Evolutionary conservation across 2,797 vertebrate genomes (phyloP).

Genomic region (Oryzias dopingdopingensis): DNA sequence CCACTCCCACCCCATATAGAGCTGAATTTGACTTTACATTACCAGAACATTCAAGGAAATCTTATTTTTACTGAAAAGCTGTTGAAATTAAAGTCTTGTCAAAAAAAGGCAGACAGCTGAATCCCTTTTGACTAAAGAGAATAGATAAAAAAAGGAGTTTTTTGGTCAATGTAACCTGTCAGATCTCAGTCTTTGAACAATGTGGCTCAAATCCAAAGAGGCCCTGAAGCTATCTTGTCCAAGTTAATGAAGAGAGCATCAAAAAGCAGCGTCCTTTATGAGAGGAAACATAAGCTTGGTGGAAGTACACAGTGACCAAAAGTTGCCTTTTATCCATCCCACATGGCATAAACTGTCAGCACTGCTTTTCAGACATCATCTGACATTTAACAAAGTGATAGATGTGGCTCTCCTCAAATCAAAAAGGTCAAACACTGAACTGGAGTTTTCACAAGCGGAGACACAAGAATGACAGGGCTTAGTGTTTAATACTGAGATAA

Average conservation of each 20-base stretch:
- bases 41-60: constrained; percentile 15
- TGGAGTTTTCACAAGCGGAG: constrained; percentile 16
- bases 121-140: constrained; percentile 16
- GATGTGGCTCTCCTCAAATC: constrained; percentile 34
- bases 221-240: constrained; percentile 48
- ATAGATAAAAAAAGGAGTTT: constrained; percentile 11
- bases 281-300: constrained; percentile 46
- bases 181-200: constrained; percentile 57
- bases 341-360: constrained; percentile 35
- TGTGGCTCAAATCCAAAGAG: constrained; percentile 54
- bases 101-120: constrained; percentile 46
- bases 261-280: constrained; percentile 27
- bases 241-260: constrained; percentile 56
- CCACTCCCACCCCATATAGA: too few species aligned
- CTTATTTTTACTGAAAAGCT: constrained; percentile 42
- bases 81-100: constrained; percentile 52
- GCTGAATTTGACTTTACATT: too few species aligned
- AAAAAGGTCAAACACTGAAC: constrained; percentile 56
- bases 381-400: constrained; percentile 67
- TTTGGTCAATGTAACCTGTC: constrained; percentile 65
- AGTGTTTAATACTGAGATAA: constrained; percentile 32
- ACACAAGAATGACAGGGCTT: constrained; percentile 5
- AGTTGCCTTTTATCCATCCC: constrained; percentile 41
- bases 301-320: constrained; percentile 28
- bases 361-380: constrained; percentile 40